Base-by-base conservation (phyloP, 2,888 invertebrate genomes). In the Drosophila fungiperda region DNA sequence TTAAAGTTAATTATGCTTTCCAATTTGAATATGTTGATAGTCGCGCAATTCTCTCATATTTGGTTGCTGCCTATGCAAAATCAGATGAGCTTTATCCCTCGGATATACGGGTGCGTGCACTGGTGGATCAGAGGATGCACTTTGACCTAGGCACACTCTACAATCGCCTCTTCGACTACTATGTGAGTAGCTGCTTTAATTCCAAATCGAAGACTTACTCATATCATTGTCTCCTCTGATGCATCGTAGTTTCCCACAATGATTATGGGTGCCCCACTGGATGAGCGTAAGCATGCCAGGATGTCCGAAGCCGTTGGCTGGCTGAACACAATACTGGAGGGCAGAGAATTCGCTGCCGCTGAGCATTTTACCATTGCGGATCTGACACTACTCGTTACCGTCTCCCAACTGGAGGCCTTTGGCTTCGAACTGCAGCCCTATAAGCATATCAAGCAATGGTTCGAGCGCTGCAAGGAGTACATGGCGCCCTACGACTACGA, bases 401-500 rank as follows among this genome's bases (percentile, higher is more conserved):
- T 93, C 17, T 93, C 93, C 12, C 92, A 92, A 74, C 87, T 93
- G 42, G 92, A 94, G 91, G 94, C 93, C 8, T 93, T 94, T 49
- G 93, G 92, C n/a, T 94, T 95, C 71, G 94, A 95, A 67, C 85
- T 95, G 45, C 90, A 92, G 4, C 93, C 94, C 55, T 94, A 94
- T 78, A 93, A 93, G 40, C 93, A 94, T 64, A 84, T 95, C 9
- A 91, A 92, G 4, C 94, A 94, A 23, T 97, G 96, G 96, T 95
- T 95, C 76, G 94, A 95, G 59, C 94, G 95, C 73, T 95, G 95
- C 78, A 96, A 95, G 92, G 94, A 94, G 23, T 94, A 94, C 23
- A 92, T 96, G 89, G 94, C 94, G 52, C 95, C 95, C 2, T 95
- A 94, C 77, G 96, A 95, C 1, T 97, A 96, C 87, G 94, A 95